These are phyloP conservation scores for Cosmopolites sordidus DNA, from an alignment of 2,888 invertebrate genomes.

Conservation along the genomic window DNA sequence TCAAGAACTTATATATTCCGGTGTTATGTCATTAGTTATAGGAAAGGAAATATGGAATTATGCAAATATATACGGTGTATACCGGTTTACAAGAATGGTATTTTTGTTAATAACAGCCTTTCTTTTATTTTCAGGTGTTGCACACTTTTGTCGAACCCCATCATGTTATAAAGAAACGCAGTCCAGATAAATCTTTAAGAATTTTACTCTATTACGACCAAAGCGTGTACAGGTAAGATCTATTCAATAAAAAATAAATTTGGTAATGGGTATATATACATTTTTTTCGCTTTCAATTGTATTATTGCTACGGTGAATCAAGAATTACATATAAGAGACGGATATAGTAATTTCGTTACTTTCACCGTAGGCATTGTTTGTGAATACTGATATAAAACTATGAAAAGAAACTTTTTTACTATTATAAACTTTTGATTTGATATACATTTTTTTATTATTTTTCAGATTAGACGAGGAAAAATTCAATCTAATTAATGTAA, in stretches of 20 bases:
- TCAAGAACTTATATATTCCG: no score
- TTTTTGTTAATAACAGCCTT: no score
- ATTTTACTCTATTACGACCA: conserved; percentile 83
- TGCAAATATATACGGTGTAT: no score
- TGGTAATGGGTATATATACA: not conserved
- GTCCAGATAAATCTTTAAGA: conserved; percentile 75
- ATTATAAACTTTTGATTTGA: conserved; percentile 2
- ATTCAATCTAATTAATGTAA: conserved; percentile 85
- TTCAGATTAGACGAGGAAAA: conserved; percentile 76
- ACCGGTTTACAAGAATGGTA: not conserved
- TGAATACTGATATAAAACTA: conserved; percentile 8
- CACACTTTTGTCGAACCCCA: conserved; percentile 76
- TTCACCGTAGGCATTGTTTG: conserved; percentile 13
- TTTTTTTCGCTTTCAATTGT: conserved; percentile 7
- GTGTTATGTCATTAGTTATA: no score
- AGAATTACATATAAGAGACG: conserved; percentile 1
- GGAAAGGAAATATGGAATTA: no score
- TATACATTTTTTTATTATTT: conserved; percentile 10
- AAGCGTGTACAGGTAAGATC: conserved; percentile 75
- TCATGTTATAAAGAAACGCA: conserved; percentile 73
- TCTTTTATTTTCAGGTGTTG: conserved; percentile 62
- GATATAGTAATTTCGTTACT: conserved; percentile 12
- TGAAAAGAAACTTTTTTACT: conserved; percentile 1
- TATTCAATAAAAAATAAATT: conserved; percentile 4
- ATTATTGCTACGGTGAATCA: conserved; percentile 3